Evolutionary conservation across 2,888 invertebrate species (phyloP), one percentile per base, ranked within the genome.

Genomic region (Fragum whitleyi): DNA sequence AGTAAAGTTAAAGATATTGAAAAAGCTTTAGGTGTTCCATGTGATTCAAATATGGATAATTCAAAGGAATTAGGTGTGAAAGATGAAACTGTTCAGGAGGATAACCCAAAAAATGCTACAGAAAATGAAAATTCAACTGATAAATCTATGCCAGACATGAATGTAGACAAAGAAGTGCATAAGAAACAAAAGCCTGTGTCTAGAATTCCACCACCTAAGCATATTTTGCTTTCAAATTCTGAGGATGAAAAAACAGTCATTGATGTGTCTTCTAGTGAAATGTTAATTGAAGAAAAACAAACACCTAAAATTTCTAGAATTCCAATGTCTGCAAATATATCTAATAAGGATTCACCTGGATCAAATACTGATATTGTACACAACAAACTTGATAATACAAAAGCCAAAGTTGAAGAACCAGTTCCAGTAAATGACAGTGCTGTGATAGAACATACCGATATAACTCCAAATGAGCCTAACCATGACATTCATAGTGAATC

Each of bases 161-260:
- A 21, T 42, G 14, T 14, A 23, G 39, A 55, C 51, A 74, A 55
- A 51, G 59, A 26, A 42, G 61, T 69, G 57, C 61, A 74, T 36
- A 62, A 36, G 57, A 75, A 75, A 57, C 57, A 75, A 28, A 75
- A 68, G 42, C n/a, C 62, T 21, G 69, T 39, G 19, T 83, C 81
- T 28, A 68, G 74, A 65, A 55, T 81, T 36, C 55, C 62, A 28
- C 70, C 81, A 1, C 81, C 81, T 2, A 81, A 77, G 59, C 70
- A 68, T 21, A 68, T 75, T 39, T 26, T 55, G 11, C 74, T 74
- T 19, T 53, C 51, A 21, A 29, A 14, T 36, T 32, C 23, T 39
- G 53, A 51, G 19, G 55, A 59, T 28, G 16, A 23, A 59, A 42
- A 19, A 6, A n/a, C 7, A 14, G 21, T 21, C 21, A 14, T 19